A percentile compares a stretch with the other conserved stretches of the same genome.
phyloP scores from a whole-genome alignment of 2,888 invertebrate genomes.

The Euplexia lucipara region DNA sequence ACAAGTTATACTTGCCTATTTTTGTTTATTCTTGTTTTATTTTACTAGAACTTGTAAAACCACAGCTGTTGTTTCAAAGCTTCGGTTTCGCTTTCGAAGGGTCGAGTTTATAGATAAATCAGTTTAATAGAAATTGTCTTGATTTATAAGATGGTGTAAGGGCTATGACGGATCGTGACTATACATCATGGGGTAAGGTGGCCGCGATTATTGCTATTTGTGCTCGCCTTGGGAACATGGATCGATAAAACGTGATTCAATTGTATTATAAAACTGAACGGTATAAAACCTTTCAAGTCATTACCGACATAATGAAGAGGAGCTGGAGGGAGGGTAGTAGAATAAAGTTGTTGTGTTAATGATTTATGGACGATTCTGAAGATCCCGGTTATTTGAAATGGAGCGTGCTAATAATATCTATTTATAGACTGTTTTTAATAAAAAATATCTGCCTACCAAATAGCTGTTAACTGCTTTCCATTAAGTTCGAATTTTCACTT shows the following conservation, averaged over 20 bases:
- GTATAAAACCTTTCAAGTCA: constrained; percentile 36
- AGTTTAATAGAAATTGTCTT: constrained; percentile 62
- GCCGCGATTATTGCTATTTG: constrained; percentile 41
- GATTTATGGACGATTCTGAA: constrained; percentile 17
- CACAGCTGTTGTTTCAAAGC: constrained; percentile 24
- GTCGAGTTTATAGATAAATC: constrained; percentile 66
- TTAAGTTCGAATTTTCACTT: constrained; percentile 24
- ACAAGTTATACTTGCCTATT: neutral
- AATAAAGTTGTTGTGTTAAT: constrained; percentile 25
- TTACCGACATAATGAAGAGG: constrained; percentile 27
- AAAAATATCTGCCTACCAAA: constrained; percentile 18
- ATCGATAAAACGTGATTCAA: constrained; percentile 44
- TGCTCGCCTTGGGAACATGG: constrained; percentile 19
- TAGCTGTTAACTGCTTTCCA: constrained; percentile 33
- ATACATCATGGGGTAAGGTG: constrained; percentile 66
- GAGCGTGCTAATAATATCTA: constrained; percentile 6
- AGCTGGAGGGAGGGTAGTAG: neutral
- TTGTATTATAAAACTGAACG: constrained; percentile 28
- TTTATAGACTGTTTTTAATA: neutral
- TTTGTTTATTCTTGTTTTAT: constrained; percentile 11
- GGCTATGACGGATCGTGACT: constrained; percentile 68
- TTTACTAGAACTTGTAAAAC: constrained; percentile 22
- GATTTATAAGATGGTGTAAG: constrained; percentile 65
- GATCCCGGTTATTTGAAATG: constrained; percentile 9
- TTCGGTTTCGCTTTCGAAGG: constrained; percentile 49